Conservation (phyloP, 23 tunicate genomes). For the Diplosoma virens region DNA sequence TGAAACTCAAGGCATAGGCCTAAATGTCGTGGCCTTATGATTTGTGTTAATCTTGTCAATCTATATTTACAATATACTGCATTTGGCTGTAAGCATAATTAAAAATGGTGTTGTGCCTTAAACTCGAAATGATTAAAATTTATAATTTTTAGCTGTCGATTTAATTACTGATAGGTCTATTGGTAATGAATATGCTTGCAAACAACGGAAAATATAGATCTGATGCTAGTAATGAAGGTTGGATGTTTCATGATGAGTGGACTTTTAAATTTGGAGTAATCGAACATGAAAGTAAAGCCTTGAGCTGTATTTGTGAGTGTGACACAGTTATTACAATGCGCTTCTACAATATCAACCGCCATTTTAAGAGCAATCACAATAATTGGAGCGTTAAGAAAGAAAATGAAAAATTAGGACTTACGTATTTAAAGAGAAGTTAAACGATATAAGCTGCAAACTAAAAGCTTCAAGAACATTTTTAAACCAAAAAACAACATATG, state of each 20-base stretch:
- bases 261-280: slow-evolving; percentile 41
- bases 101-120: background rate
- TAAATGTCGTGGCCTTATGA: too few species aligned
- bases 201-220: slow-evolving; percentile 13
- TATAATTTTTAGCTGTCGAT: slow-evolving; percentile 19
- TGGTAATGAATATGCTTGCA: slow-evolving; percentile 10
- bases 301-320: slow-evolving; percentile 1
- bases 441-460: slow-evolving; percentile 23
- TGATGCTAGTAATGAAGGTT: slow-evolving; percentile 16
- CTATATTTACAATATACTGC: background rate
- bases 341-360: slow-evolving; percentile 25
- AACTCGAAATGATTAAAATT: background rate
- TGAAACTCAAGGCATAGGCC: too few species aligned
- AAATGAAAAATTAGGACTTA: slow-evolving; percentile 14
- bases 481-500: background rate
- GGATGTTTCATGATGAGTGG: slow-evolving; percentile 28
- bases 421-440: slow-evolving; percentile 12
- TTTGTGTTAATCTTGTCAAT: background rate
- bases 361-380: slow-evolving; percentile 19
- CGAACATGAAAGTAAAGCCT: slow-evolving; percentile 25
- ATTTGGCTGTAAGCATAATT: background rate
- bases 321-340: slow-evolving; percentile 1
- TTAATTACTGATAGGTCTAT: slow-evolving; percentile 1
- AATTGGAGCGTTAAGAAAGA: background rate
- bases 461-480: slow-evolving; percentile 2